Evolutionary conservation across 2,888 invertebrate species (phyloP).

Genomic region (Xestobium rufovillosum): DNA sequence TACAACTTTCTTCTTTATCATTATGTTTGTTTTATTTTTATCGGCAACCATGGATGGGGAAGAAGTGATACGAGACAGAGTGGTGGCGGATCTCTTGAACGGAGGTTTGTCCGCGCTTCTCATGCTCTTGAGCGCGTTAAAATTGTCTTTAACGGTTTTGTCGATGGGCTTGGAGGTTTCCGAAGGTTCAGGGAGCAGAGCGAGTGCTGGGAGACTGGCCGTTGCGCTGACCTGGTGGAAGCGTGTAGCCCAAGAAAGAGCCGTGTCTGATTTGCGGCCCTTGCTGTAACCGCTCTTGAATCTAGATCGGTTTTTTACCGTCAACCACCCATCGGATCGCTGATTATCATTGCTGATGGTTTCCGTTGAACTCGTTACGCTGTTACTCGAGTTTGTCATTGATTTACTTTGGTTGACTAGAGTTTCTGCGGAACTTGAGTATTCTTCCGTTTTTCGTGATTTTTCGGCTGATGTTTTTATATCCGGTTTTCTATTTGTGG

Average conservation of each 20-base stretch:
- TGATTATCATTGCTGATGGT: constrained; percentile 49
- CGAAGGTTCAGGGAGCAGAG: constrained; percentile 38
- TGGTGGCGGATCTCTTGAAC: constrained; percentile 38
- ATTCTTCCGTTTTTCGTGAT: constrained; percentile 26
- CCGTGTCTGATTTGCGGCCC: constrained; percentile 42
- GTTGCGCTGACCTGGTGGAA: constrained; percentile 76
- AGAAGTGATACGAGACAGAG: constrained; percentile 33
- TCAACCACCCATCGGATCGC: constrained; percentile 73
- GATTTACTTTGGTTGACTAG: constrained; percentile 35
- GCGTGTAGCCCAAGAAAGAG: constrained; percentile 57
- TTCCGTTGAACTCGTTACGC: constrained; percentile 50
- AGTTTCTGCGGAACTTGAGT: constrained; percentile 39
- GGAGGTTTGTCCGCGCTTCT: constrained; percentile 23
- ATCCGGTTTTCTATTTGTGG: neutral
- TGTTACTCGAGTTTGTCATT: constrained; percentile 33
- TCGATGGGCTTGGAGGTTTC: constrained; percentile 32
- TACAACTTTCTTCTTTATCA: constrained; percentile 15
- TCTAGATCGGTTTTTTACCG: constrained; percentile 69
- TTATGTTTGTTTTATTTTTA: constrained; percentile 30
- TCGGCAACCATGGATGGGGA: constrained; percentile 25
- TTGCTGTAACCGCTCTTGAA: constrained; percentile 47
- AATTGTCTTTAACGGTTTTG: constrained; percentile 38
- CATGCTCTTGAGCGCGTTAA: constrained; percentile 37
- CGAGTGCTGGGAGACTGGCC: constrained; percentile 70
- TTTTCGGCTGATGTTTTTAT: neutral